phyloP scores from a whole-genome alignment of 1,140 invertebrate genomes.

The Lucilia sericata region DNA sequence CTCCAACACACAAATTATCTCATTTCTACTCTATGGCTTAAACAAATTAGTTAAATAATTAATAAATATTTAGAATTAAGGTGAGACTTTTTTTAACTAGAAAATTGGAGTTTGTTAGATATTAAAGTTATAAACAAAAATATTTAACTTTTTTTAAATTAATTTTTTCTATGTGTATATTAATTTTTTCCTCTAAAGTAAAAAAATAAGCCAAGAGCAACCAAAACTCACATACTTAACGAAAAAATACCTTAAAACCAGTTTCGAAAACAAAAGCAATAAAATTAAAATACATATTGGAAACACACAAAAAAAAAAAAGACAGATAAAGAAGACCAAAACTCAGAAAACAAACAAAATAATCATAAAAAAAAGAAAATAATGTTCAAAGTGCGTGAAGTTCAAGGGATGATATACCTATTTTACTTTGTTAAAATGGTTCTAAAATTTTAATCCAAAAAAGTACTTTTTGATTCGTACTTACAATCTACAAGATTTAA shows the following conservation, averaged over 20 bases:
- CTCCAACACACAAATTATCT: not conserved
- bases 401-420: not conserved
- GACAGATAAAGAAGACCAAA: constrained; percentile 35
- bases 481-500: no score
- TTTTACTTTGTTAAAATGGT: no score
- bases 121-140: no score
- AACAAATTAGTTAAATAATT: not conserved
- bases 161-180: not conserved
- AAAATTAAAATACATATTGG: constrained; percentile 37
- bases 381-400: constrained; percentile 26
- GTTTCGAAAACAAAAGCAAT: constrained; percentile 52
- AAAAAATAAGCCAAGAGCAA: constrained; percentile 11
- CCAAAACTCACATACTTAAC: constrained; percentile 21
- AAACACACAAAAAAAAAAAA: not conserved
- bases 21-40: not conserved
- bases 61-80: not conserved
- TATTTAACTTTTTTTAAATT: not conserved
- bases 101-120: no score
- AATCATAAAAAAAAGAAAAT: not conserved
- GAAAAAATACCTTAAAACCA: constrained; percentile 65
- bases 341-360: constrained; percentile 1
- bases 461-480: no score
- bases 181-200: not conserved
- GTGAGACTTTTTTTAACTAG: not conserved
- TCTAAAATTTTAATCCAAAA: no score